Conservation (phyloP, 2,113 vertebrate species). For the Chloropsis hardwickii region DNA sequence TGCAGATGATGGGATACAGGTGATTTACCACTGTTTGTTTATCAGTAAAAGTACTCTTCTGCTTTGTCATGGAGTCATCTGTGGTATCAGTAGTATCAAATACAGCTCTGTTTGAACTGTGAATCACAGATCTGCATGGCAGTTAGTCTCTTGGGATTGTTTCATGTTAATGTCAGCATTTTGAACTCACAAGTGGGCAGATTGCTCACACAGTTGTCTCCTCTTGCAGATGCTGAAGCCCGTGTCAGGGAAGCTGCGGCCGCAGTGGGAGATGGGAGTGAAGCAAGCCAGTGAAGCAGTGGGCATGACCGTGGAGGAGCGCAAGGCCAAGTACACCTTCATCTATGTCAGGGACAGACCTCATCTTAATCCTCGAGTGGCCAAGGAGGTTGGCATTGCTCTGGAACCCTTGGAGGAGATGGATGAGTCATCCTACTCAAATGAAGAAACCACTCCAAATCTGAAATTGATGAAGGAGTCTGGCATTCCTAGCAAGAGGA, state of each 20-base stretch:
- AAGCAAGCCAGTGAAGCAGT: constrained; percentile 86
- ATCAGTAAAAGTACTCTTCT: not conserved
- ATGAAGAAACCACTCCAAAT: constrained; percentile 22
- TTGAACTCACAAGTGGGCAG: not conserved
- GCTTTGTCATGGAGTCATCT: not conserved
- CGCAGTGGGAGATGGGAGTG: constrained; percentile 91
- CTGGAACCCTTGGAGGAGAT: constrained; percentile 62
- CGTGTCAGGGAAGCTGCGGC: constrained; percentile 83
- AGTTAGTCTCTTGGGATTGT: not conserved
- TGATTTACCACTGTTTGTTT: not conserved
- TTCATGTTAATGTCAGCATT: not conserved
- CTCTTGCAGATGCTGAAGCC: constrained; percentile 75
- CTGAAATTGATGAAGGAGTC: constrained; percentile 42
- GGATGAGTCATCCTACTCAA: constrained; percentile 21
- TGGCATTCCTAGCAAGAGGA: constrained; percentile 70
- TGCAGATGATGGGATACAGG: not conserved
- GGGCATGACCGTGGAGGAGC: constrained; percentile 79
- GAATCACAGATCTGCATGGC: not conserved
- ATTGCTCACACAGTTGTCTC: not conserved
- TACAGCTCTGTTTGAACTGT: not conserved
- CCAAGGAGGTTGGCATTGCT: constrained; percentile 74
- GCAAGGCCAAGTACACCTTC: constrained; percentile 86
- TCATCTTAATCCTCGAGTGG: constrained; percentile 83
- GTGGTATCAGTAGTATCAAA: not conserved
- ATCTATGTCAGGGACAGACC: constrained; percentile 84